Evolutionary conservation across 2,888 invertebrate species (phyloP).

Genomic region (Mythimna vitellina): DNA sequence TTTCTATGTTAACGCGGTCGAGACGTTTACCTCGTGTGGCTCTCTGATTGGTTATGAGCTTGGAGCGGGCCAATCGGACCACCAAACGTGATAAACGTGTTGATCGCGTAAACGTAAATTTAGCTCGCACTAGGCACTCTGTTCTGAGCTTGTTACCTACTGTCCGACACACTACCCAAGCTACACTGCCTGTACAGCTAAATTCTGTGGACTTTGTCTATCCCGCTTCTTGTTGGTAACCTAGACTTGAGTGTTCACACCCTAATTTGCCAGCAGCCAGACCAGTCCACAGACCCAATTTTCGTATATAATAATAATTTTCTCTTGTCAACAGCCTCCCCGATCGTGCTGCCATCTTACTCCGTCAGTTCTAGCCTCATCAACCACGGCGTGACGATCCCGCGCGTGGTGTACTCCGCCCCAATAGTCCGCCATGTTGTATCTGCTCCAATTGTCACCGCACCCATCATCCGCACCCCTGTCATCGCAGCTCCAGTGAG

Average conservation of each 20-base stretch:
- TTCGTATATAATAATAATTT: neutral
- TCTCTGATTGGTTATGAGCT: too few relatives aligned
- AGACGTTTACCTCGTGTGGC: too few relatives aligned
- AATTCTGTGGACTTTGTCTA: constrained; percentile 5
- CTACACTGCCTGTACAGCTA: neutral
- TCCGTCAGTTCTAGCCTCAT: constrained; percentile 75
- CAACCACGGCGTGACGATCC: constrained; percentile 78
- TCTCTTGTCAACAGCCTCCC: constrained; percentile 50
- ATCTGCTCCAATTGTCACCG: constrained; percentile 66
- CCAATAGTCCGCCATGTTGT: constrained; percentile 59
- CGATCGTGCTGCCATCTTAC: constrained; percentile 66
- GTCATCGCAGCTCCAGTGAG: constrained; percentile 50
- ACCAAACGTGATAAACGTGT: too few relatives aligned
- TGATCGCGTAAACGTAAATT: too few relatives aligned
- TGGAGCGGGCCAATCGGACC: too few relatives aligned
- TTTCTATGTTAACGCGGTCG: too few relatives aligned
- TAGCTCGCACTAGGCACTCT: neutral
- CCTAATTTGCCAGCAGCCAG: neutral
- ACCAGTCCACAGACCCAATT: neutral
- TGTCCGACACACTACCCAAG: neutral
- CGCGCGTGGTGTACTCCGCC: constrained; percentile 65
- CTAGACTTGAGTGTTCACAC: neutral
- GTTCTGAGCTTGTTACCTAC: neutral
- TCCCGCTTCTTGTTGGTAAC: neutral
- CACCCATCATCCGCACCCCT: constrained; percentile 68